Evolutionary conservation across 2,797 vertebrate species (phyloP).

Genomic region (Tarsius wallacei): DNA sequence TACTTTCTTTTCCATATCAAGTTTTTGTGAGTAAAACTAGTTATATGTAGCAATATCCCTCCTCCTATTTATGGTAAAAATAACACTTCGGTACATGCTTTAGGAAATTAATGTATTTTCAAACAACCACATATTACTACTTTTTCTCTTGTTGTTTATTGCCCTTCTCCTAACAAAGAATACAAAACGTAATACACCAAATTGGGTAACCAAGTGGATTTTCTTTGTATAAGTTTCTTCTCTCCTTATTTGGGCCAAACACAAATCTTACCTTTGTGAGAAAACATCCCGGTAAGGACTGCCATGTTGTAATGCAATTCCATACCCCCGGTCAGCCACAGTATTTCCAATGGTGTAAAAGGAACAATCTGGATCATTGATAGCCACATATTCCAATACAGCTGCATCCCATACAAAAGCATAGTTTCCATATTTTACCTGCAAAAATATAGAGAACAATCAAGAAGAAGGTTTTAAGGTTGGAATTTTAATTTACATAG

Average conservation of each 20-base stretch:
- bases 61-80: not conserved
- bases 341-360: conserved; percentile 97
- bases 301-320: conserved; percentile 98
- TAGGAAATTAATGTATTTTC: not conserved
- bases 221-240: not conserved
- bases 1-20: not conserved
- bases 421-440: conserved; percentile 98
- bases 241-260: not conserved
- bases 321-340: conserved; percentile 97
- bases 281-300: conserved; percentile 99
- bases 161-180: conserved; percentile 17
- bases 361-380: conserved; percentile 98
- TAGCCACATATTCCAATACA: conserved; percentile 97
- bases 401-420: conserved; percentile 99
- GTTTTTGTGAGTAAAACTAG: conserved; percentile 24
- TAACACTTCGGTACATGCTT: not conserved
- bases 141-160: not conserved
- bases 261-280: conserved; percentile 96
- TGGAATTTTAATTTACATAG: conserved; percentile 11
- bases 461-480: not conserved
- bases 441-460: conserved; percentile 59
- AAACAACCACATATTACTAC: not conserved
- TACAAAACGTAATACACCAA: conserved; percentile 35
- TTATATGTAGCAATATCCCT: not conserved
- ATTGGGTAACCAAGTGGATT: not conserved